Conservation (phyloP, 1,140 invertebrate species). For the Caenorhabditis brenneri region DNA sequence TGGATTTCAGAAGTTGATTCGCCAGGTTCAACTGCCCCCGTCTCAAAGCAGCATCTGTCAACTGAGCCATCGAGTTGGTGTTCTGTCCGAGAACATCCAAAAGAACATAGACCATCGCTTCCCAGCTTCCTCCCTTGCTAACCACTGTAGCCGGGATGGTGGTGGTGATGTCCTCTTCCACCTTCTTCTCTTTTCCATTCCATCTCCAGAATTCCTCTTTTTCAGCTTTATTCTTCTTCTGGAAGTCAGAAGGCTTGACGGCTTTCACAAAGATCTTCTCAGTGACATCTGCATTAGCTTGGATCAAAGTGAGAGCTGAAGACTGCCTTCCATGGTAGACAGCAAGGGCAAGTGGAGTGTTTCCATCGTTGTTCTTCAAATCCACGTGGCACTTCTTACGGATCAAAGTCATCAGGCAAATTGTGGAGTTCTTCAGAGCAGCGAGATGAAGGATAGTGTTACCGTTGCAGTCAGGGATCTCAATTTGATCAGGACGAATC, state of each 20-base stretch:
- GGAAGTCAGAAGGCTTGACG: neutral
- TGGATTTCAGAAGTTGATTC: constrained; percentile 71
- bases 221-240: neutral
- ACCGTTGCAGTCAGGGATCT: constrained; percentile 71
- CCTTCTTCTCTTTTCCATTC: constrained; percentile 30
- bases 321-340: constrained; percentile 72
- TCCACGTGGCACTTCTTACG: constrained; percentile 71
- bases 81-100: constrained; percentile 57
- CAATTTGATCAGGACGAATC: constrained; percentile 71
- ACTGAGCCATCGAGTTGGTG: neutral
- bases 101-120: constrained; percentile 53
- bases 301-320: constrained; percentile 54
- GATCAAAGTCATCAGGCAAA: constrained; percentile 73
- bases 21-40: constrained; percentile 72
- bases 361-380: constrained; percentile 72
- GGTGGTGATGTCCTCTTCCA: neutral
- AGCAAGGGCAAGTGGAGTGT: constrained; percentile 74
- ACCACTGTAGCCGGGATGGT: constrained; percentile 52
- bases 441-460: constrained; percentile 73
- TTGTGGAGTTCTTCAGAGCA: constrained; percentile 73
- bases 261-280: constrained; percentile 34
- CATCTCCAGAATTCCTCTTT: constrained; percentile 40
- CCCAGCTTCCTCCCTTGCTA: constrained; percentile 50
- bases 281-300: constrained; percentile 49
- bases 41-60: constrained; percentile 68